Conservation (phyloP, 2,888 invertebrate genomes). For the Fragum whitleyi region DNA sequence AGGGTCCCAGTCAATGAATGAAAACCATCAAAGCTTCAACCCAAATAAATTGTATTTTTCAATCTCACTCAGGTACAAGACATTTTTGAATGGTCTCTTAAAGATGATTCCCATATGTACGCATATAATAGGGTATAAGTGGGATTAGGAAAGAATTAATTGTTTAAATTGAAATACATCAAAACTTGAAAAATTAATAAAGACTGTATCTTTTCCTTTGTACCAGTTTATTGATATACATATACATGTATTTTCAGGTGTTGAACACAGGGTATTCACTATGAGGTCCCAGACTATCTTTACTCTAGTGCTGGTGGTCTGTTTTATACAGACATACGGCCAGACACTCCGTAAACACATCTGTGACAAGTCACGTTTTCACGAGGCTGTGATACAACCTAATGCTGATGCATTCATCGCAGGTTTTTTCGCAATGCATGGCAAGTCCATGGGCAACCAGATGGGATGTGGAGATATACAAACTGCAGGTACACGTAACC, state of each 20-base stretch:
- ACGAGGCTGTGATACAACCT: conserved; percentile 71
- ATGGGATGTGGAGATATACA: conserved; percentile 69
- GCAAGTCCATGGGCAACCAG: not conserved
- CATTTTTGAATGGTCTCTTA: too few species aligned
- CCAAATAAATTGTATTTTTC: too few species aligned
- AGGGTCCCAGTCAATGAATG: too few species aligned
- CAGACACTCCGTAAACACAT: conserved; percentile 63
- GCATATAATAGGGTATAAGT: too few species aligned
- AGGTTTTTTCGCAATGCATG: conserved; percentile 75
- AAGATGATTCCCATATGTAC: too few species aligned
- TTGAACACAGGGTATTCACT: not conserved
- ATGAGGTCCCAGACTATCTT: conserved; percentile 10
- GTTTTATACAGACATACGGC: not conserved
- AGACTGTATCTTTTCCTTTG: too few species aligned
- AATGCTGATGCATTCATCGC: conserved; percentile 78
- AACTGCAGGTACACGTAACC: conserved; percentile 50
- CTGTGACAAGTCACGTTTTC: conserved; percentile 60
- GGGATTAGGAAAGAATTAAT: too few species aligned
- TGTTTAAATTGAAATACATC: too few species aligned
- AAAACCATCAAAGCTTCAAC: too few species aligned
- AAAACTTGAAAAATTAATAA: too few species aligned
- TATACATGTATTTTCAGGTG: not conserved
- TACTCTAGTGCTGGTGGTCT: not conserved
- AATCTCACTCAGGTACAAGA: too few species aligned
- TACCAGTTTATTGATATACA: too few species aligned